Conservation (phyloP, 2,113 vertebrate genomes). For the Formicarius rufipectus region DNA sequence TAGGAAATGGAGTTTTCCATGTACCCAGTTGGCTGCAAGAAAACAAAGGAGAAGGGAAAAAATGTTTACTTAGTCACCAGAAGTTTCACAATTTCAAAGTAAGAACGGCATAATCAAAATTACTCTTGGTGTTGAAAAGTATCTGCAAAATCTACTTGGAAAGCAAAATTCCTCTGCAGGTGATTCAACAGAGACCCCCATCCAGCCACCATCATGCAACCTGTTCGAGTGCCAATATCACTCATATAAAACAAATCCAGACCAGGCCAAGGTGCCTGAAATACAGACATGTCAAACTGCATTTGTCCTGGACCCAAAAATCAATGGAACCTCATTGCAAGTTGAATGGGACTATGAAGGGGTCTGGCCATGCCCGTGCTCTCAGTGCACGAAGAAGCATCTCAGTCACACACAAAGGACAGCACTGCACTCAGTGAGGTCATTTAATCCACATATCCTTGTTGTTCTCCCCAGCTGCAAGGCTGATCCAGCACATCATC, state of each 20-base stretch:
- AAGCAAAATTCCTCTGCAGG: not conserved
- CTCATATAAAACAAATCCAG: not conserved
- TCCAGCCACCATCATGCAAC: not conserved
- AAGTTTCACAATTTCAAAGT: not conserved
- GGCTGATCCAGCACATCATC: not conserved
- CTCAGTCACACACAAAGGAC: not conserved
- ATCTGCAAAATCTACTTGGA: not conserved
- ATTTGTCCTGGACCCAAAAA: not conserved
- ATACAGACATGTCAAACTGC: not conserved
- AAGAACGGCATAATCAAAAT: not conserved
- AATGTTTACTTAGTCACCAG: not conserved
- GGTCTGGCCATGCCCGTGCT: not conserved
- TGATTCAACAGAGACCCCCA: not conserved
- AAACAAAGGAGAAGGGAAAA: slow-evolving; percentile 7
- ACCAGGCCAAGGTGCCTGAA: not conserved
- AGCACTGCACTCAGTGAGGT: not conserved
- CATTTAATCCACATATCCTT: not conserved
- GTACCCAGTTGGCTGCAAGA: slow-evolving; percentile 92
- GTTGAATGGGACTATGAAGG: not conserved
- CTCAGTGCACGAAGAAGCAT: not conserved
- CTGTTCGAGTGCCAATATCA: not conserved
- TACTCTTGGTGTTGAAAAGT: not conserved
- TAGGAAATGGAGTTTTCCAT: slow-evolving; percentile 97
- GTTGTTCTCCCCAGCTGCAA: not conserved
- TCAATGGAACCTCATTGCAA: not conserved